A percentile compares a stretch with the other conserved stretches of the same genome.
Conservation (phyloP, 2,113 vertebrate species). For the Melanerpes aurifrons region DNA sequence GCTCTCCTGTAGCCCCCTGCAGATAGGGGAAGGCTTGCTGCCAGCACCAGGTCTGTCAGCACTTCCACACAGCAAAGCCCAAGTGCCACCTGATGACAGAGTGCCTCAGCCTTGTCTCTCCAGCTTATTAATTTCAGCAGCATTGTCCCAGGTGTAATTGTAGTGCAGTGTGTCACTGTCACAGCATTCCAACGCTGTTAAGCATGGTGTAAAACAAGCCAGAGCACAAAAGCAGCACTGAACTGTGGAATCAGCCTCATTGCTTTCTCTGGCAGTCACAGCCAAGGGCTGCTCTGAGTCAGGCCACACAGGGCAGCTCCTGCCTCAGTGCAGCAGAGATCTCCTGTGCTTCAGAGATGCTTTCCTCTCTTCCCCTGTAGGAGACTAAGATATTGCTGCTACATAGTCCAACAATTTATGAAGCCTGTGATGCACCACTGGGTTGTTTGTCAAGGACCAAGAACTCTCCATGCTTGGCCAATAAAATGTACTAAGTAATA, state of each 20-base stretch:
- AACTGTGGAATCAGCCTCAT: not conserved
- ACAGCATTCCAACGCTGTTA: slow-evolving; percentile 28
- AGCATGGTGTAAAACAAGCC: slow-evolving; percentile 24
- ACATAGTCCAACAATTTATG: slow-evolving; percentile 22
- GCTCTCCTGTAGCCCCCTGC: too few species aligned
- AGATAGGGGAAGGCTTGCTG: not conserved
- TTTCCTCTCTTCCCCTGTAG: not conserved
- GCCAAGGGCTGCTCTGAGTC: not conserved
- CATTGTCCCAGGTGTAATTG: slow-evolving; percentile 43
- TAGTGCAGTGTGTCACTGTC: not conserved
- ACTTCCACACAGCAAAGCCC: not conserved
- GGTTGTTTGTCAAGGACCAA: slow-evolving; percentile 65
- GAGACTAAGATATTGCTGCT: slow-evolving; percentile 2
- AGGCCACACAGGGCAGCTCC: not conserved
- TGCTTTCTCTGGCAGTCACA: slow-evolving; percentile 1
- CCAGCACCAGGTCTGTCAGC: not conserved
- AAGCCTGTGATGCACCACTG: slow-evolving; percentile 22
- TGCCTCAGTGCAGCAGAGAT: not conserved
- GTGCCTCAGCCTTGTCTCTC: slow-evolving; percentile 3
- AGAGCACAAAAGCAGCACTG: slow-evolving; percentile 8
- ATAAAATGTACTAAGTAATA: slow-evolving; percentile 60
- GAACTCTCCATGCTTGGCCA: slow-evolving; percentile 57
- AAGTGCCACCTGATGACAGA: not conserved
- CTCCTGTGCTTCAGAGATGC: not conserved
- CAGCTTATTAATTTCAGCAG: slow-evolving; percentile 35